Conservation (phyloP, 1,140 invertebrate genomes). For the Pseudomyrmex dendroicus region DNA sequence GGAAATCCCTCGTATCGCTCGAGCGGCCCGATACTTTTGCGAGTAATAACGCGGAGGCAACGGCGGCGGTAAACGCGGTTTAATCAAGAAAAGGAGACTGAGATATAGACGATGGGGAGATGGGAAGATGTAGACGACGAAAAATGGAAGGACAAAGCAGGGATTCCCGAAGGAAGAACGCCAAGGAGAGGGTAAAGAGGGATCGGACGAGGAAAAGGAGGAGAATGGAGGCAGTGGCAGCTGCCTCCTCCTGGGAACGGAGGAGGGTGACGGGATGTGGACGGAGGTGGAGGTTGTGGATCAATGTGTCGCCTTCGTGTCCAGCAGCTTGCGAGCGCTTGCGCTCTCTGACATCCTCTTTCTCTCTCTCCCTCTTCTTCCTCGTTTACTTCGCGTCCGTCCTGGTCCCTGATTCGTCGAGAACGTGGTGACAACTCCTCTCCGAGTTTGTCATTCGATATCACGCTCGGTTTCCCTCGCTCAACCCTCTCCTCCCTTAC, state of each 20-base stretch:
- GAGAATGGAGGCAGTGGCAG: conserved; percentile 44
- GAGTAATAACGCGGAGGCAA: conserved; percentile 60
- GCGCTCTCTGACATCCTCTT: conserved; percentile 73
- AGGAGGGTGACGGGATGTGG: conserved; percentile 65
- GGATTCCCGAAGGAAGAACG: conserved; percentile 29
- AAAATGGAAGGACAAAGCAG: conserved; percentile 54
- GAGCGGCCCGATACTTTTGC: conserved; percentile 70
- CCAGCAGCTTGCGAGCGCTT: conserved; percentile 81
- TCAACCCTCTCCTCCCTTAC: not conserved
- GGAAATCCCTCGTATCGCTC: conserved; percentile 32
- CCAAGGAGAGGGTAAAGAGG: conserved; percentile 5
- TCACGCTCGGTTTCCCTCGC: not conserved
- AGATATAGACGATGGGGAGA: conserved; percentile 56
- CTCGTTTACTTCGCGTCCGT: conserved; percentile 64
- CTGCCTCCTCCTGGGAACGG: too few species aligned
- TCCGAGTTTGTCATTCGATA: conserved; percentile 73
- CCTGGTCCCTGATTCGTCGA: conserved; percentile 76
- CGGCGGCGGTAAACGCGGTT: conserved; percentile 69
- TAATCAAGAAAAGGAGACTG: conserved; percentile 80
- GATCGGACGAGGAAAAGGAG: conserved; percentile 44
- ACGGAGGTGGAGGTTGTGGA: conserved; percentile 80
- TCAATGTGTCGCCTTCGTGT: conserved; percentile 84
- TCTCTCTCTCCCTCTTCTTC: not conserved
- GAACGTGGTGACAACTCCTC: conserved; percentile 74
- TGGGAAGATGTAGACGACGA: conserved; percentile 48